Base-by-base conservation (phyloP, 2,888 invertebrate species). In the Ophion obscuratus region DNA sequence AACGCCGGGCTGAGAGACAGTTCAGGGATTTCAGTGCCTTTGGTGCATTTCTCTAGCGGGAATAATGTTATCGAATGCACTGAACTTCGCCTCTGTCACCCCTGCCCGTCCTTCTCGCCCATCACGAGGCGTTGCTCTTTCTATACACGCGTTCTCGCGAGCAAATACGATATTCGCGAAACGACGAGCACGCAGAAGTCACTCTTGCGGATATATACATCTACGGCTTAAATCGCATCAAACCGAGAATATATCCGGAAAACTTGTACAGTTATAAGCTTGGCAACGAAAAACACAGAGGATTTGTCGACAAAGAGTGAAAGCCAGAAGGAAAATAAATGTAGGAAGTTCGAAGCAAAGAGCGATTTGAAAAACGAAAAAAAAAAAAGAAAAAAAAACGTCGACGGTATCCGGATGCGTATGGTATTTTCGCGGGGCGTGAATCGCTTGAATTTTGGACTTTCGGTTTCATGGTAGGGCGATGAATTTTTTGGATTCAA, bases 11-110 rank as follows among this genome's bases (percentile, higher is more conserved):
- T 14, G 53, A 27, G 73, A 73, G 40, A 36, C 80, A 24, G 53
- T 80, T 24, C 57, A 20, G 64, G 47, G 70, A 80, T 73, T 66
- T 24, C 44, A 53, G 20, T 53, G 73, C 14, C 64, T 62, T 64
- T 59, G 53, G 64, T 73, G 73, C 59, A 66, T 66, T 31, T 71
- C 44, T 79, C 62, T 53, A 59, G 36, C 59, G 24, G 44, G 62
- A 71, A 61, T 64, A 77, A 78, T 44, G 61, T 68, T 68, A 27
- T 17, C 66, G 80, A 80, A 62, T 73, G 24, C 73, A 57, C 66
- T n/a, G 47, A 75, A 31, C 31, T 64, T 64, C 7, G 44, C 3
- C n/a, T 27, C 7, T 62, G 27, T 44, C 44, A 53, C 53, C 53
- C 17, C 1, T 17, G 53, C 1, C 17, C 53, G 5, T 11, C 14